Base-by-base conservation (phyloP, 2,888 invertebrate species). In the Sthenelais limicola region DNA sequence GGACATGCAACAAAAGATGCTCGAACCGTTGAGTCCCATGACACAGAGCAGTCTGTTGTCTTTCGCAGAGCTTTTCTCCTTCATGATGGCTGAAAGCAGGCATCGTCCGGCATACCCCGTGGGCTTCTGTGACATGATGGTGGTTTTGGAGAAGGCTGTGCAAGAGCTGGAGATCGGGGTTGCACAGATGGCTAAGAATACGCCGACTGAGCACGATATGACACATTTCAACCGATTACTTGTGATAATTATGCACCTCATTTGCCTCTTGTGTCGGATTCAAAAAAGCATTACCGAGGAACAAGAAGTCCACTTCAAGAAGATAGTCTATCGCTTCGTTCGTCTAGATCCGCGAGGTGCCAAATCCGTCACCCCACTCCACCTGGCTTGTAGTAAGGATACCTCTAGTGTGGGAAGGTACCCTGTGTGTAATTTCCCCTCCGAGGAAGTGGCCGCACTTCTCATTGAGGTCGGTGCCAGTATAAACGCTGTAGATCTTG, bases 31-130 rank as follows among this genome's bases (percentile, higher is more conserved):
- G 68, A 95, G 95, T 86, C 94, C 95, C 32, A 94, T 97, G 92
- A 97, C 97, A 15, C 96, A 97, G 88, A 95, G 95, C 86, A 95
- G 95, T 77, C 91, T 98, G 76, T 92, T 96, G 85, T 95, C 96
- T 81, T 98, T 98, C 88, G 95, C 96, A 1, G 98, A 98, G 88
- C 91, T 98, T 38, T 89, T 90, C 80, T 84, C 86, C 33, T 97
- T 96, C 88, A 96, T 98, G 95, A 92, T 96, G 87, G 93, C 94
- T 33, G 96, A 96, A 74, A 79, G 82, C 80, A 74, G 82, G 71
- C 76, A 93, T 94, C 73, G 82, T 48, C 81, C 81, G 3, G 74
- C 95, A 93, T 52, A 82, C 68, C 92, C 94, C 0, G 93, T 96
- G 30, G 92, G 93, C 68, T 93, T 94, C 83, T 90, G 91, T 71